Percentiles rank a stretch among this genome's conserved stretches.
These are phyloP conservation scores for Atta cephalotes DNA, from an alignment of 1,140 invertebrate genomes.

Conservation along the genomic window DNA sequence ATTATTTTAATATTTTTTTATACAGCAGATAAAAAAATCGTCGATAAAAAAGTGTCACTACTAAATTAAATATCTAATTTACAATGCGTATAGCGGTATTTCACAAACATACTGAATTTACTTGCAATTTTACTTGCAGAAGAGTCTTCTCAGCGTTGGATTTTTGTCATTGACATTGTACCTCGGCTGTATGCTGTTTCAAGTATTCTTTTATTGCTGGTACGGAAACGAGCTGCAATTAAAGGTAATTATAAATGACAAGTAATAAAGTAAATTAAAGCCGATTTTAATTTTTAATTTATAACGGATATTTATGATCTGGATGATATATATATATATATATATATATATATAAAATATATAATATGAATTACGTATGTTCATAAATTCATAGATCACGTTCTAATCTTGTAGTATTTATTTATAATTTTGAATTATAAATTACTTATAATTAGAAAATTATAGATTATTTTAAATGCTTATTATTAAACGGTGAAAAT, in stretches of 20 bases:
- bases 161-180: slow-evolving; percentile 59
- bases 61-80: neutral
- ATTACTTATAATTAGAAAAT: neutral
- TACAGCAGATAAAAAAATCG: neutral
- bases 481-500: neutral
- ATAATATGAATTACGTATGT: neutral
- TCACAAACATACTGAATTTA: slow-evolving; percentile 7
- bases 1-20: slow-evolving; percentile 13
- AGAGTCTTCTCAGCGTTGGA: slow-evolving; percentile 28
- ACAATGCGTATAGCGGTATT: neutral
- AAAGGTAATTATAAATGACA: slow-evolving; percentile 39
- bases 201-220: slow-evolving; percentile 69
- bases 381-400: neutral
- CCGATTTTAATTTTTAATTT: neutral
- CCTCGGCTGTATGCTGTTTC: slow-evolving; percentile 52
- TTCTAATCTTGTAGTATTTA: neutral
- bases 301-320: too few species aligned
- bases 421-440: neutral
- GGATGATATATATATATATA: too few species aligned
- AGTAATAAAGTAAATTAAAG: neutral
- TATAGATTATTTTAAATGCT: neutral
- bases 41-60: neutral
- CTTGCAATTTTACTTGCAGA: slow-evolving; percentile 21
- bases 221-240: slow-evolving; percentile 68
- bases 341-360: neutral